Evolutionary conservation across 2,888 invertebrate genomes (phyloP).

Genomic region (Cyrtodaria siliqua): DNA sequence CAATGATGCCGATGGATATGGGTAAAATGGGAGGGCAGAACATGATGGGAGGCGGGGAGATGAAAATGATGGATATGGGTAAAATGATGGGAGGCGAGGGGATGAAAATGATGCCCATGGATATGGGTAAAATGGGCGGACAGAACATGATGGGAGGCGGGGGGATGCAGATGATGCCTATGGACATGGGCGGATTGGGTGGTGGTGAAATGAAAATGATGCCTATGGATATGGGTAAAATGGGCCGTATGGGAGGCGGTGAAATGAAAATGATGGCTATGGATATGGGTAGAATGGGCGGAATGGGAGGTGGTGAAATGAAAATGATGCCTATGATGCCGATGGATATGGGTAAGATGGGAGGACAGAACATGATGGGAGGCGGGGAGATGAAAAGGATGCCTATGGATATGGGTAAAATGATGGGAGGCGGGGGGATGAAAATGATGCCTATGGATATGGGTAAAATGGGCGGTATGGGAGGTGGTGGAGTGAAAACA

Average conservation of each 20-base stretch:
- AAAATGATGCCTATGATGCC: constrained; percentile 2
- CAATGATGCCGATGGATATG: constrained; percentile 1
- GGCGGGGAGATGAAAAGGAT: too few relatives aligned
- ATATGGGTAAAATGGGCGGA: constrained; percentile 1
- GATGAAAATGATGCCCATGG: too few relatives aligned
- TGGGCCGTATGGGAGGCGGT: too few relatives aligned
- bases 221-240: neutral
- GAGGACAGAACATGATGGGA: too few relatives aligned
- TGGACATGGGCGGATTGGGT: constrained; percentile 1
- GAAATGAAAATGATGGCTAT: neutral
- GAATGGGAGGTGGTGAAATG: neutral
- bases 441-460: constrained; percentile 5
- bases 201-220: constrained; percentile 11
- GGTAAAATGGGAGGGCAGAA: neutral
- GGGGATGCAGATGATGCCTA: neutral
- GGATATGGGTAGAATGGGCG: neutral
- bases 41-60: neutral
- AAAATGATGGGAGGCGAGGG: too few relatives aligned
- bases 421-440: neutral
- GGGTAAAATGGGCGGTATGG: constrained; percentile 1
- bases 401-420: neutral
- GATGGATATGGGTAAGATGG: neutral
- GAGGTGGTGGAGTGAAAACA: too few relatives aligned
- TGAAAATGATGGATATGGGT: constrained; percentile 3
- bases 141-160: neutral